Percentiles rank a stretch among this genome's conserved stretches.
These are phyloP conservation scores for Dicycla oo DNA, from an alignment of 2,888 invertebrate genomes.

Conservation along the genomic window DNA sequence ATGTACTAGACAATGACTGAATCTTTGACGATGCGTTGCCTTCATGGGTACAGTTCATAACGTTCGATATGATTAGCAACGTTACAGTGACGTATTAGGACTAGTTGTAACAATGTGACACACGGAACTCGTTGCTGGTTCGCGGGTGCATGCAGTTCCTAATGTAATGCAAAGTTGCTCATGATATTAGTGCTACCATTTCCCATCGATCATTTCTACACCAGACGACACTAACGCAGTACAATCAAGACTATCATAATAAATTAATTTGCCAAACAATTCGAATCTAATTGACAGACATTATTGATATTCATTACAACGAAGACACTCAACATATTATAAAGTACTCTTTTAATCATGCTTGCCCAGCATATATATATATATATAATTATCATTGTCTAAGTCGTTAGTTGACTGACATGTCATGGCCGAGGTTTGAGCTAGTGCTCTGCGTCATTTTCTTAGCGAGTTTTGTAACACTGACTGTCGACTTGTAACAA, in stretches of 20 bases:
- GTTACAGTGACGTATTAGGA: slow-evolving; percentile 17
- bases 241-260: slow-evolving; percentile 63
- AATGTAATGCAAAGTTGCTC: slow-evolving; percentile 27
- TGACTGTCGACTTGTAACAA: slow-evolving; percentile 32
- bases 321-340: slow-evolving; percentile 65
- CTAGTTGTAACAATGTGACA: neutral
- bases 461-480: slow-evolving; percentile 32
- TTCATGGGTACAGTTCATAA: slow-evolving; percentile 34
- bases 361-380: slow-evolving; percentile 51
- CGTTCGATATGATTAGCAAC: slow-evolving; percentile 33
- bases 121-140: slow-evolving; percentile 9
- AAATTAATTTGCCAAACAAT: slow-evolving; percentile 69
- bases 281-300: slow-evolving; percentile 73
- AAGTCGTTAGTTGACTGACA: slow-evolving; percentile 32
- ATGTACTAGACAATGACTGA: slow-evolving; percentile 35
- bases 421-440: slow-evolving; percentile 52
- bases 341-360: slow-evolving; percentile 53
- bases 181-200: slow-evolving; percentile 34
- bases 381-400: slow-evolving; percentile 33
- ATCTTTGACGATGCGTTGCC: slow-evolving; percentile 38
- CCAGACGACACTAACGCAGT: slow-evolving; percentile 29
- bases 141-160: neutral
- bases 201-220: slow-evolving; percentile 30
- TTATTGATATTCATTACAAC: slow-evolving; percentile 65
- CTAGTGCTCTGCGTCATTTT: slow-evolving; percentile 39